Evolutionary conservation across 2,797 vertebrate genomes (phyloP).

Genomic region (Melanotaenia maccullochi): DNA sequence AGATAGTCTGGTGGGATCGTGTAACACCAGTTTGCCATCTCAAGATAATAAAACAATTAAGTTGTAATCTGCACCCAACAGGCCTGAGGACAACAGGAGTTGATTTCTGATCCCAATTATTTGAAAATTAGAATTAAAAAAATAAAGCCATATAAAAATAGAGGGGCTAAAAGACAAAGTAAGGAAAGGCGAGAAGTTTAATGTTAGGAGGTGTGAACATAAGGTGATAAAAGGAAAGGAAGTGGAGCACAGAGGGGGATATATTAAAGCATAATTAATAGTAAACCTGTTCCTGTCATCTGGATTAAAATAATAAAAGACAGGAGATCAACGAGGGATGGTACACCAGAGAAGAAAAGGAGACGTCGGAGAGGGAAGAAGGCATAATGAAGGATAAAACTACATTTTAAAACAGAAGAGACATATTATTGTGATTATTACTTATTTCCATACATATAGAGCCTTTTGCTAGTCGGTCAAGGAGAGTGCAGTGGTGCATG

Average conservation of each 20-base stretch:
- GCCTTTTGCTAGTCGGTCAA: slow-evolving; percentile 70
- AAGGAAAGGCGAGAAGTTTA: slow-evolving; percentile 18
- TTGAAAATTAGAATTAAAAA: neutral
- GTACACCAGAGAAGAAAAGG: slow-evolving; percentile 1
- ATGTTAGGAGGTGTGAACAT: slow-evolving; percentile 12
- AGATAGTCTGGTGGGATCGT: slow-evolving; percentile 36
- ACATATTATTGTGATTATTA: slow-evolving; percentile 79
- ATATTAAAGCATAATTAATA: slow-evolving; percentile 75
- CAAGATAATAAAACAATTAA: slow-evolving; percentile 41
- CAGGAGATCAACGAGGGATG: slow-evolving; percentile 41
- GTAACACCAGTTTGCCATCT: slow-evolving; percentile 20
- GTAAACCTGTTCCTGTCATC: slow-evolving; percentile 74
- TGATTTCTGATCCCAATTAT: neutral
- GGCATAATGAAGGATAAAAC: slow-evolving; percentile 33
- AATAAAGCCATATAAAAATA: neutral
- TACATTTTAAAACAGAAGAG: slow-evolving; percentile 76
- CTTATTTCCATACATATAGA: slow-evolving; percentile 84
- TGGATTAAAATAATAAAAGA: slow-evolving; percentile 59
- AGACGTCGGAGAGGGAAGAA: slow-evolving; percentile 19
- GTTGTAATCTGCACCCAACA: slow-evolving; percentile 15
- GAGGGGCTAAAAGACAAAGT: neutral
- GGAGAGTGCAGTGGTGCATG: slow-evolving; percentile 71
- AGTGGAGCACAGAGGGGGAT: slow-evolving; percentile 42
- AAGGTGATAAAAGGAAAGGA: slow-evolving; percentile 27
- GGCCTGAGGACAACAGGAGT: slow-evolving; percentile 4